A percentile compares a stretch with the other conserved stretches of the same genome.
phyloP scores from a whole-genome alignment of 2,113 vertebrate species.

The Zosterops japonicus region DNA sequence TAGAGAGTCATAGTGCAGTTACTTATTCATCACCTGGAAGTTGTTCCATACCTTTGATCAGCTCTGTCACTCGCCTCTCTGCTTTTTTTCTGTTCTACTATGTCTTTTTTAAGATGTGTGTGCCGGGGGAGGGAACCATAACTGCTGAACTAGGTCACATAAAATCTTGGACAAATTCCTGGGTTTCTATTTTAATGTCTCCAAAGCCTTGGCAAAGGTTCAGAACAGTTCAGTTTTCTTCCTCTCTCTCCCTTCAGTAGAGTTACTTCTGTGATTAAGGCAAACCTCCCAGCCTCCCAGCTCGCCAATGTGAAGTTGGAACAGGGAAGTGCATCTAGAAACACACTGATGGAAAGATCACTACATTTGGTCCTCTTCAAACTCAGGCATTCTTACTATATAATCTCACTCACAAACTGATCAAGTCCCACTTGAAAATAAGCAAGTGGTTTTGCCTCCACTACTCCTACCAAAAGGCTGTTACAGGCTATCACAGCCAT shows the following conservation, averaged over 20 bases:
- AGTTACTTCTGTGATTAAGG: slow-evolving; percentile 31
- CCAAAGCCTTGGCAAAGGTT: slow-evolving; percentile 41
- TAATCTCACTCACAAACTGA: background rate
- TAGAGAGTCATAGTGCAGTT: background rate
- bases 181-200: slow-evolving; percentile 64
- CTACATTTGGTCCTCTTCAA: background rate
- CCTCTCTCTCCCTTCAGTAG: slow-evolving; percentile 16
- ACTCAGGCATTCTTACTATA: background rate
- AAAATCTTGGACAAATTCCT: slow-evolving; percentile 57
- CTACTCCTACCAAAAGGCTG: background rate
- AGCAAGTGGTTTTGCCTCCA: background rate
- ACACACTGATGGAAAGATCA: background rate
- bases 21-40: slow-evolving; percentile 37
- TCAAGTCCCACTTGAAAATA: background rate
- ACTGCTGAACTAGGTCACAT: slow-evolving; percentile 62
- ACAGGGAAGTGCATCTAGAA: background rate
- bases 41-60: slow-evolving; percentile 33
- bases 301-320: background rate
- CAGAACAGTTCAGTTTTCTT: slow-evolving; percentile 54
- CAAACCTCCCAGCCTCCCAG: slow-evolving; percentile 19
- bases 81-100: background rate
- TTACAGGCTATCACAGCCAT: background rate
- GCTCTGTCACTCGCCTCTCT: background rate
- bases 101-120: slow-evolving; percentile 47
- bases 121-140: background rate